Evolutionary conservation across 2,113 vertebrate genomes (phyloP).

Genomic region (Anguilla rostrata): DNA sequence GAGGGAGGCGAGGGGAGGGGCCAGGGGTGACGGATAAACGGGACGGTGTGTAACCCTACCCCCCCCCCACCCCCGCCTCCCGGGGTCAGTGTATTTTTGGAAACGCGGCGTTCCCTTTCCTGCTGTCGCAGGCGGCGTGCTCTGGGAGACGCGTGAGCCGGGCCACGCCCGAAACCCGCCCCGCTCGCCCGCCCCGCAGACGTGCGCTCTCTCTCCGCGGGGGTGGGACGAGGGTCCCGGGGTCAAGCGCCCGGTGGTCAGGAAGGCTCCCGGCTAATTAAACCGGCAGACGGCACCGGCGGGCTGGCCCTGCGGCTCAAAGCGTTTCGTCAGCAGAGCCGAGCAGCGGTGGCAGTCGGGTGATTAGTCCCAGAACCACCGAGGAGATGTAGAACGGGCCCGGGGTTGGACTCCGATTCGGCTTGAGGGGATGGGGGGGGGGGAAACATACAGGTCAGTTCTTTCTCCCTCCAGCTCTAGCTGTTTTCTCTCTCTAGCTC

Average conservation of each 20-base stretch:
- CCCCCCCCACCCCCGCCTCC: too few relatives aligned
- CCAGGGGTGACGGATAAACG: background rate
- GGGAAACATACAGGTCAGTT: constrained; percentile 12
- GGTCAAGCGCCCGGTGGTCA: background rate
- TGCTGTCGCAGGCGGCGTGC: background rate
- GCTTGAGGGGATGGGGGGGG: constrained; percentile 15
- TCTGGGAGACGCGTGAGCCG: background rate
- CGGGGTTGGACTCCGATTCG: constrained; percentile 35
- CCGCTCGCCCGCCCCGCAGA: background rate
- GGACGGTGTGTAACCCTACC: background rate
- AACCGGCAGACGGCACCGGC: constrained; percentile 52
- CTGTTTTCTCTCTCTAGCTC: background rate
- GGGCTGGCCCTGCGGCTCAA: constrained; percentile 38
- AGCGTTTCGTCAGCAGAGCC: constrained; percentile 39
- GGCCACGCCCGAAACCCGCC: background rate
- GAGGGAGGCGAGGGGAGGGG: too few relatives aligned
- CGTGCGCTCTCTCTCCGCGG: background rate
- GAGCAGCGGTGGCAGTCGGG: constrained; percentile 26
- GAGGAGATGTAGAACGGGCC: constrained; percentile 21
- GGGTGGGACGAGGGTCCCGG: background rate
- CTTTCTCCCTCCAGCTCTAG: too few relatives aligned
- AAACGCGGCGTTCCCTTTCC: background rate
- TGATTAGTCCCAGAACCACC: constrained; percentile 40
- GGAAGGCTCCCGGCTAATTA: constrained; percentile 56
- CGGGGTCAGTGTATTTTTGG: background rate